phyloP scores from a whole-genome alignment of 2,797 vertebrate genomes.

The Clarias laeviceps region DNA sequence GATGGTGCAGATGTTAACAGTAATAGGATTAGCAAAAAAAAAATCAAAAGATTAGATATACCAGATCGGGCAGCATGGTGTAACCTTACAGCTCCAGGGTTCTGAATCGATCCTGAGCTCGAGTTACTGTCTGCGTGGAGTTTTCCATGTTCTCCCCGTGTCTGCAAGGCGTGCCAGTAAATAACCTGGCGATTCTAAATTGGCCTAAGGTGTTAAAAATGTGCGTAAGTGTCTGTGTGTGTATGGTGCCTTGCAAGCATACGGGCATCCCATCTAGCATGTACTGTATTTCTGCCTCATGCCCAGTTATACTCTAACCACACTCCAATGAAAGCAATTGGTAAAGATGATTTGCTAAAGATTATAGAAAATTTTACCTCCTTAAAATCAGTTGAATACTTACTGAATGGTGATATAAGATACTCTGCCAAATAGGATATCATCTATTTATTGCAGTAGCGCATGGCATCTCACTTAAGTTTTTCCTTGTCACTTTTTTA shows the following conservation, averaged over 20 bases:
- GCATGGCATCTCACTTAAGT: not conserved
- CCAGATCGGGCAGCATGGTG: not conserved
- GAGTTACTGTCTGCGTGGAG: not conserved
- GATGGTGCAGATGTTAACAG: conserved; percentile 1
- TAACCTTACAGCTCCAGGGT: not conserved
- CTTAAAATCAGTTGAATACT: not conserved
- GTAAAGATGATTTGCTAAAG: not conserved
- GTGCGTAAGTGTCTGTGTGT: not conserved
- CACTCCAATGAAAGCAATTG: not conserved
- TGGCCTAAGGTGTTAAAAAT: not conserved
- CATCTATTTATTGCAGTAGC: not conserved
- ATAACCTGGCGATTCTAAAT: not conserved
- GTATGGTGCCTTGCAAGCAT: not conserved
- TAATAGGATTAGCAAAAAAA: conserved; percentile 14
- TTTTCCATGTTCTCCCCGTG: not conserved
- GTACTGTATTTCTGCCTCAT: not conserved
- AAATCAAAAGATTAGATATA: conserved; percentile 16
- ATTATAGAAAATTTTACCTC: not conserved
- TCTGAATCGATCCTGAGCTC: not conserved
- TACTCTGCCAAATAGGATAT: not conserved
- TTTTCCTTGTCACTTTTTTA: not conserved
- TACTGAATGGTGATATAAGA: not conserved
- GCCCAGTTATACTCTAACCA: not conserved
- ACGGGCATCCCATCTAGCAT: not conserved
- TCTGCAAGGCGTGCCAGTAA: not conserved